Evolutionary conservation across 2,797 vertebrate genomes (phyloP).

Genomic region (Malurus splendens): DNA sequence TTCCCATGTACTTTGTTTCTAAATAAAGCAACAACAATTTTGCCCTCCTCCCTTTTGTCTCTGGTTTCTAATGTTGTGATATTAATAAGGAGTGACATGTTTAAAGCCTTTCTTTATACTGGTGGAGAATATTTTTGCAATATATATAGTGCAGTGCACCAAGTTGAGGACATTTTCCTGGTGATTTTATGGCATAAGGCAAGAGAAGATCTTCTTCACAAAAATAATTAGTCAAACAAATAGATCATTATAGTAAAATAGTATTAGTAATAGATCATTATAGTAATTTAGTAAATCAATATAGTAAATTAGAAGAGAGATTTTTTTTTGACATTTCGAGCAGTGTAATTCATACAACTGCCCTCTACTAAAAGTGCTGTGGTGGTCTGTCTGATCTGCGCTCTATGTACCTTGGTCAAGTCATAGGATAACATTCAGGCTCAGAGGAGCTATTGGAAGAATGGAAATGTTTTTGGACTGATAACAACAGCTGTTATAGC

Average conservation of each 20-base stretch:
- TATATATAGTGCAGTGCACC: background rate
- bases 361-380: background rate
- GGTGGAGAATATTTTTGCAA: slow-evolving; percentile 47
- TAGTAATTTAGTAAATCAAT: background rate
- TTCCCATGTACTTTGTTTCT: slow-evolving; percentile 44
- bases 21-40: slow-evolving; percentile 69
- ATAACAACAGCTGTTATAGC: background rate
- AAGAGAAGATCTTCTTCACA: background rate
- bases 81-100: slow-evolving; percentile 70
- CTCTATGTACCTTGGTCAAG: background rate
- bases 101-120: slow-evolving; percentile 65
- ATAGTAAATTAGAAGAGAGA: background rate
- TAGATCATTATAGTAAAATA: background rate
- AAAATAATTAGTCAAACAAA: background rate
- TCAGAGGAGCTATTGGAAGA: background rate
- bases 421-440: background rate
- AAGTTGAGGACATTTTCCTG: background rate
- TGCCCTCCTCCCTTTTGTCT: slow-evolving; percentile 44
- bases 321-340: background rate
- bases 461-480: background rate
- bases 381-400: background rate
- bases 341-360: background rate
- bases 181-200: background rate
- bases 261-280: background rate
- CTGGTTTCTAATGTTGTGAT: slow-evolving; percentile 54